Base-by-base conservation (phyloP, 2,113 vertebrate genomes). In the Ginglymostoma cirratum region DNA sequence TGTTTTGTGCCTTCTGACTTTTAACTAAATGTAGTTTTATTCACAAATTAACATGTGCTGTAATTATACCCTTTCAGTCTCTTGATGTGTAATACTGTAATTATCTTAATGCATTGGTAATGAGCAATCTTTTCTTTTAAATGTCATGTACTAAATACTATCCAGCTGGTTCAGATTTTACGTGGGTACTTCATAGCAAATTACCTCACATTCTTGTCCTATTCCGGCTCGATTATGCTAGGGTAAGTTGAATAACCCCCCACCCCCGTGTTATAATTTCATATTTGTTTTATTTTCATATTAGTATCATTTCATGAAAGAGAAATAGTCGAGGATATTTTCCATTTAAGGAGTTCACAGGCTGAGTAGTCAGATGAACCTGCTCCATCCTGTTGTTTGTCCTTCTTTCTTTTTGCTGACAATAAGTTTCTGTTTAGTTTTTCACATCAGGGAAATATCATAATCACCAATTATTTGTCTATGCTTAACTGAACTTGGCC, bases 111-210 rank as follows among this genome's bases (percentile, higher is more conserved):
- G 24, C 94, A 95, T 95, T 95, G 45, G 67, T 95, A 95, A 95
- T 95, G 94, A 95, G 94, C 94, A 95, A 72, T 27, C 94, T 95
- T 95, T 95, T 72, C 94, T 95, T 95, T 95, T 72, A 95, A 95
- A 95, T 95, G 94, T 76, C 94, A 95, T 45, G 38, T 72, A 70
- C 66, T 72, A 95, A 61, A 48, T 72, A 12, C 94, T 95, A 76
- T 70, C 94, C 94, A 95, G 69, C 94, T 72, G 45, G 48, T 72
- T 95, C 38, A 27, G 69, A 72, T 70, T 94, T 70, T 72, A 72
- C 69, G 69, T 95, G 94, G 66, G 24, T 95, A 95, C 69, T 76
- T 95, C 21, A 12, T 61, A 72, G 69, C 42, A 95, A 72, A 76
- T 95, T 45, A 52, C 8, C 94, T 72, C 19, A 42, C 72, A 52